These are phyloP conservation scores for Speoplatyrhinus poulsoni DNA, from an alignment of 2,113 vertebrate species.

Conservation along the genomic window DNA sequence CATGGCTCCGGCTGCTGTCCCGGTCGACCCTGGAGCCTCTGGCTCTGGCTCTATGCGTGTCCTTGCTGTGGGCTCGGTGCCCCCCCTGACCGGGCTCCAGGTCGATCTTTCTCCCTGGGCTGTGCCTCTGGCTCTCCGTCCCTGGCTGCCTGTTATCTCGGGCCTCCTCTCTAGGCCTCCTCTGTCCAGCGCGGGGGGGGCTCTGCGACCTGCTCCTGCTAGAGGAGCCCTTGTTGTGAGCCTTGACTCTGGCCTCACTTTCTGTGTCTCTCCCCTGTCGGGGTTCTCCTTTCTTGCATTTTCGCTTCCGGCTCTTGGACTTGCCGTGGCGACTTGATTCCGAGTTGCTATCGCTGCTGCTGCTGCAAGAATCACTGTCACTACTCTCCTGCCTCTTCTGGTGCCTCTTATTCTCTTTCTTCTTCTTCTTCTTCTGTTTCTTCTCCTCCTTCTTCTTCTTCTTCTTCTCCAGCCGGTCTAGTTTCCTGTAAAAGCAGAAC, in stretches of 20 bases:
- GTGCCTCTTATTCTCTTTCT: constrained; percentile 81
- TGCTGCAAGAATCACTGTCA: constrained; percentile 73
- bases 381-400: constrained; percentile 81
- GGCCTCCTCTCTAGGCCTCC: constrained; percentile 53
- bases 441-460: constrained; percentile 88
- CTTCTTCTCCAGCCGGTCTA: constrained; percentile 94
- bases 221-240: constrained; percentile 65
- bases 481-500: constrained; percentile 79
- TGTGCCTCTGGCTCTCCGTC: constrained; percentile 65
- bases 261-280: constrained; percentile 78
- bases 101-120: constrained; percentile 51
- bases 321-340: constrained; percentile 77
- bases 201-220: constrained; percentile 74
- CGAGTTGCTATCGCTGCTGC: constrained; percentile 74
- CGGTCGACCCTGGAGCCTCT: constrained; percentile 42
- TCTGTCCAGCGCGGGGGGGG: constrained; percentile 41
- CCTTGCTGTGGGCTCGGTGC: constrained; percentile 63
- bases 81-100: constrained; percentile 64
- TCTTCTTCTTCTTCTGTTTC: constrained; percentile 81
- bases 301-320: constrained; percentile 75
- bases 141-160: constrained; percentile 55
- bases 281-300: constrained; percentile 80
- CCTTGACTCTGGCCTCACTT: constrained; percentile 73
- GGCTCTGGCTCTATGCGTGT: constrained; percentile 36
- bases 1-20: constrained; percentile 46